Base-by-base conservation (phyloP, 92 coral and sea anemone genomes). In the Phenganax marumi region DNA sequence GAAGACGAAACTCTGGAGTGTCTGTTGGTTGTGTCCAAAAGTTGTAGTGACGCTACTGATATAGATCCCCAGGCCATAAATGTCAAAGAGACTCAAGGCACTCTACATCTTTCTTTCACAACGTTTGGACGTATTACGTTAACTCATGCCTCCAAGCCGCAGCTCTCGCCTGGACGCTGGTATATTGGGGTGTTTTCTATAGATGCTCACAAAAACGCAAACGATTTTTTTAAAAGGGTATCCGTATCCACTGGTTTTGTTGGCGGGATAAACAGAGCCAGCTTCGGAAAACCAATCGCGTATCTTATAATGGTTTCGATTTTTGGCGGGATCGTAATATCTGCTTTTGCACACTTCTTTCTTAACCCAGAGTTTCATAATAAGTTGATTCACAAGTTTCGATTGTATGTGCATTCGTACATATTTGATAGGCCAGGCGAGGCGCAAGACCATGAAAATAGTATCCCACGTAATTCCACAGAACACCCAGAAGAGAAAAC, bases 331-430 rank as follows among this genome's bases (percentile, higher is more conserved):
- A 54, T 92, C 7, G 75, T 84, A 5, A 76, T 94, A 46, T 91
- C 97, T 24, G 84, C 84, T 7, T 92, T 94, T 85, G 93, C 98
- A 0, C 95, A 94, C 64, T 90, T 92, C 77, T 90, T 89, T 70
- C 85, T 94, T 52, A 92, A 94, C 80, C 90, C 98, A n/a, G 98
- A 94, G 85, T 94, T 90, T 76, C 97, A 92, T 11, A 55, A 89
- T 57, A 49, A 33, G 50, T 55, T 77, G 7, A 33, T 77, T n/a
- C 52, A 33, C 23, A 77, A 56, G 8, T 57, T 77, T 33, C 68
- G 54, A 3, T 2, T 18, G 50, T 77, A 77, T 57, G 81, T 77
- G 52, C 26, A 39, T 56, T 52, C 81, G 12, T 26, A 54, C 16
- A 18, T 26, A 47, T 55, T 77, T 5, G 25, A 16, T 8, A 60